These are phyloP conservation scores for Rhyzopertha dominica DNA, from an alignment of 1,140 invertebrate genomes.

Conservation along the genomic window DNA sequence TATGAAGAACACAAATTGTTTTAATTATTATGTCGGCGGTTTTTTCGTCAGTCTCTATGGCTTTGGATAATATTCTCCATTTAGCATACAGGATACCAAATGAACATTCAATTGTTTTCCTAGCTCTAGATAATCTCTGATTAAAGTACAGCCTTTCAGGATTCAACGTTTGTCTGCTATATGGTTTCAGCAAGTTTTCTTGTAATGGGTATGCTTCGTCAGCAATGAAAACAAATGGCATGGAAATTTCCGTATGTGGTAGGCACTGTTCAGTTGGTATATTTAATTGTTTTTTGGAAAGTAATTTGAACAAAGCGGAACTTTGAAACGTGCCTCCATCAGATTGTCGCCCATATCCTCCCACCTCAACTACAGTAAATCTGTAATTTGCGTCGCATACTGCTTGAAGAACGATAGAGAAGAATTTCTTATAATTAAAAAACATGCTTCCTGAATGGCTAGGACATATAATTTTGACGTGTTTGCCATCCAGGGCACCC, in stretches of 20 bases:
- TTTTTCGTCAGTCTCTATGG: slow-evolving; percentile 30
- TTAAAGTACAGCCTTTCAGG: slow-evolving; percentile 22
- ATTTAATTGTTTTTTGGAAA: slow-evolving; percentile 21
- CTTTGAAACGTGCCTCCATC: slow-evolving; percentile 40
- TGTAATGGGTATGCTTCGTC: slow-evolving; percentile 25
- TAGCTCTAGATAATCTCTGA: slow-evolving; percentile 14
- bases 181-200: slow-evolving; percentile 18
- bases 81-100: slow-evolving; percentile 42
- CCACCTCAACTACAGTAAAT: slow-evolving; percentile 42
- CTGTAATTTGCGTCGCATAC: slow-evolving; percentile 40
- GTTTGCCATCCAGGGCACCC: slow-evolving; percentile 47
- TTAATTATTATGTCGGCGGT: slow-evolving; percentile 34
- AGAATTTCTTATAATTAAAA: slow-evolving; percentile 48
- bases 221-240: slow-evolving; percentile 20
- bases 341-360: slow-evolving; percentile 40
- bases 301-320: slow-evolving; percentile 22
- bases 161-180: slow-evolving; percentile 6
- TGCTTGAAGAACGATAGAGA: slow-evolving; percentile 44
- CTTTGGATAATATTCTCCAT: slow-evolving; percentile 42
- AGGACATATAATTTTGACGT: slow-evolving; percentile 39
- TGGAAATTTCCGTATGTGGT: slow-evolving; percentile 18
- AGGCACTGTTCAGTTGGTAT: slow-evolving; percentile 28
- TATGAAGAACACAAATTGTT: slow-evolving; percentile 24
- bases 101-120: slow-evolving; percentile 28
- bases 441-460: slow-evolving; percentile 39